phyloP scores from a whole-genome alignment of 2,888 invertebrate genomes.

The Dinocampus coccinellae region DNA sequence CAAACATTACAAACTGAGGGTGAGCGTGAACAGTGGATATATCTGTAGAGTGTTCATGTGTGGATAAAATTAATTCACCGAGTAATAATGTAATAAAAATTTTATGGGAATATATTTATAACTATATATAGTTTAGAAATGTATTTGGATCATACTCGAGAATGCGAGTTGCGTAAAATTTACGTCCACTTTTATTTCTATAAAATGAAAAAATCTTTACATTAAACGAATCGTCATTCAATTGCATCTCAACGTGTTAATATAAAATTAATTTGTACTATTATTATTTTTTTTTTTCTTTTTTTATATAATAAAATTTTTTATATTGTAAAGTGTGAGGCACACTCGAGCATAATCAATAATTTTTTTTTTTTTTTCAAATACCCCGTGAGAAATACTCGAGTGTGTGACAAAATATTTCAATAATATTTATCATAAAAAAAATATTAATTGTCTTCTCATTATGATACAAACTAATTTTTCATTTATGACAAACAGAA shows the following conservation, averaged over 20 bases:
- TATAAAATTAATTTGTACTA: conserved; percentile 52
- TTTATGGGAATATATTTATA: conserved; percentile 35
- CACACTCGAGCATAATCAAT: too few species aligned
- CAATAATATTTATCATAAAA: background rate
- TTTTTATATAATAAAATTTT: background rate
- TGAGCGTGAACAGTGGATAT: conserved; percentile 37
- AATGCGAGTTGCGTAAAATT: conserved; percentile 55
- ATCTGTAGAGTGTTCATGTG: background rate
- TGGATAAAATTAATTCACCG: conserved; percentile 13
- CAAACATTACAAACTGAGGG: conserved; percentile 12
- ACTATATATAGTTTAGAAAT: conserved; percentile 46
- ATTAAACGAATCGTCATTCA: conserved; percentile 36
- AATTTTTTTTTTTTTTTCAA: too few species aligned
- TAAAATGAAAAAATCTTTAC: background rate
- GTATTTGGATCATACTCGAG: conserved; percentile 50
- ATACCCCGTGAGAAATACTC: background rate
- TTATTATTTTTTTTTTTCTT: background rate
- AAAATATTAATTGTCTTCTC: too few species aligned
- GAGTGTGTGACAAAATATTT: background rate
- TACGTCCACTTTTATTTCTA: conserved; percentile 1
- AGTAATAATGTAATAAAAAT: background rate
- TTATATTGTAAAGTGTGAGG: too few species aligned
- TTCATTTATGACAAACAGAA: background rate
- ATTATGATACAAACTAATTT: background rate
- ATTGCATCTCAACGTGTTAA: conserved; percentile 48